These are phyloP conservation scores for Macrophya alboannulata DNA, from an alignment of 2,888 invertebrate species.

Conservation along the genomic window DNA sequence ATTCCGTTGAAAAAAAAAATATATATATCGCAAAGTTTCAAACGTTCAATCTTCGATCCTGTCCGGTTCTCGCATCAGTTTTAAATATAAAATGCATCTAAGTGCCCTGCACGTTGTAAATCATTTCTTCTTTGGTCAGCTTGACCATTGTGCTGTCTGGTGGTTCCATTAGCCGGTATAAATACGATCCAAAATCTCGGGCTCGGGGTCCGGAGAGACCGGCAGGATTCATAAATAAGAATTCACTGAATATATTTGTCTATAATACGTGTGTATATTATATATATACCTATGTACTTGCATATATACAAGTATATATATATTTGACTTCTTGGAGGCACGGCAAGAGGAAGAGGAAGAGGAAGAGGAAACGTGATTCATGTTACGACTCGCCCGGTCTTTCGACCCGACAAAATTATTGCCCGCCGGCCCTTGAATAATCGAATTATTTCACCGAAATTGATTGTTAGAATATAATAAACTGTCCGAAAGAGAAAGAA, in stretches of 20 bases:
- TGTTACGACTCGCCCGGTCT: conserved; percentile 21
- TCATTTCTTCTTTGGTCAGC: conserved; percentile 52
- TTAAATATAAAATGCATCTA: conserved; percentile 43
- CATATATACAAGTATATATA: background rate
- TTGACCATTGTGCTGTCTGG: conserved; percentile 52
- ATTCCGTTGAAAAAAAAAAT: background rate
- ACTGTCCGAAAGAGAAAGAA: background rate
- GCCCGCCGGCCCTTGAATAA: background rate
- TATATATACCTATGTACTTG: background rate
- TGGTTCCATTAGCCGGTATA: conserved; percentile 49
- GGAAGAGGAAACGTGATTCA: conserved; percentile 37
- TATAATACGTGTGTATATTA: background rate
- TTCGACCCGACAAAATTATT: conserved; percentile 17
- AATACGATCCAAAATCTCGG: conserved; percentile 43
- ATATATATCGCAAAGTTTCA: background rate
- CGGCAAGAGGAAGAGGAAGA: conserved; percentile 30
- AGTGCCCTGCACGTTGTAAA: conserved; percentile 48
- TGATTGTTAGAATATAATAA: background rate
- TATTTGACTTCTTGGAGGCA: conserved; percentile 22
- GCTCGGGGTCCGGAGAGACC: background rate
- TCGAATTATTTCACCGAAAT: conserved; percentile 24
- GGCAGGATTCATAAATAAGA: conserved; percentile 46
- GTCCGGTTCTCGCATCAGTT: background rate
- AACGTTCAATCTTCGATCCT: conserved; percentile 33
- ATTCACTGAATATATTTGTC: conserved; percentile 50